Percentiles rank a stretch among this genome's conserved stretches.
Evolutionary conservation across 2,888 invertebrate genomes (phyloP).

Genomic region (Calliscelio sp.): DNA sequence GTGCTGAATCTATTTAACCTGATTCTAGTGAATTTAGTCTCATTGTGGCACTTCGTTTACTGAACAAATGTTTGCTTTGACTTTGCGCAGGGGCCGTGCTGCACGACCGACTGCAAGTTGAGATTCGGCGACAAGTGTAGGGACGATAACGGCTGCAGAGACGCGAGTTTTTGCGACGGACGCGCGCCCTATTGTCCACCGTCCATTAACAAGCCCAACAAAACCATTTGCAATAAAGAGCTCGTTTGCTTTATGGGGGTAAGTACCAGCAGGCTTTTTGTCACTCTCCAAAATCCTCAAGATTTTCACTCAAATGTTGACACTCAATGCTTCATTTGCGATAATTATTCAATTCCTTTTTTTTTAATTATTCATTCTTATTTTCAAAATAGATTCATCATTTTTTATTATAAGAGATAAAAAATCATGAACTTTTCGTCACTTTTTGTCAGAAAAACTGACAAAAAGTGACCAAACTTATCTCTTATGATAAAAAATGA

Average conservation of each 20-base stretch:
- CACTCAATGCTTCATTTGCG: too few species aligned
- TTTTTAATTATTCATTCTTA: too few species aligned
- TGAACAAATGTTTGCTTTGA: constrained; percentile 73
- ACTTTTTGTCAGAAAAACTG: too few species aligned
- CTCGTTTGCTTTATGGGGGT: constrained; percentile 99
- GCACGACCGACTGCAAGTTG: constrained; percentile 94
- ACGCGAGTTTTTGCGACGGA: constrained; percentile 97
- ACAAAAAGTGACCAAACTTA: too few species aligned
- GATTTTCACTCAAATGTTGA: too few species aligned
- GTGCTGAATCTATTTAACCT: constrained; percentile 68
- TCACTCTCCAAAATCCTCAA: not conserved
- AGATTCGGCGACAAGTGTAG: constrained; percentile 96
- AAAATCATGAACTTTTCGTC: too few species aligned
- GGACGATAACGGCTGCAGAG: constrained; percentile 97
- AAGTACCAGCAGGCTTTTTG: constrained; percentile 84
- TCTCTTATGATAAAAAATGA: too few species aligned
- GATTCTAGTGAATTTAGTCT: constrained; percentile 69
- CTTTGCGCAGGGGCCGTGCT: constrained; percentile 94
- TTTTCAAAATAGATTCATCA: too few species aligned
- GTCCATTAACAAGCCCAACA: constrained; percentile 96
- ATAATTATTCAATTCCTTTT: too few species aligned
- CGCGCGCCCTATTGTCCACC: constrained; percentile 96
- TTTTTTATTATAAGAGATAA: too few species aligned
- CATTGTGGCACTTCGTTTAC: constrained; percentile 72
- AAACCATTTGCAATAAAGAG: constrained; percentile 98